Base-by-base conservation (phyloP, 2,113 vertebrate species). In the Mungos mungo region DNA sequence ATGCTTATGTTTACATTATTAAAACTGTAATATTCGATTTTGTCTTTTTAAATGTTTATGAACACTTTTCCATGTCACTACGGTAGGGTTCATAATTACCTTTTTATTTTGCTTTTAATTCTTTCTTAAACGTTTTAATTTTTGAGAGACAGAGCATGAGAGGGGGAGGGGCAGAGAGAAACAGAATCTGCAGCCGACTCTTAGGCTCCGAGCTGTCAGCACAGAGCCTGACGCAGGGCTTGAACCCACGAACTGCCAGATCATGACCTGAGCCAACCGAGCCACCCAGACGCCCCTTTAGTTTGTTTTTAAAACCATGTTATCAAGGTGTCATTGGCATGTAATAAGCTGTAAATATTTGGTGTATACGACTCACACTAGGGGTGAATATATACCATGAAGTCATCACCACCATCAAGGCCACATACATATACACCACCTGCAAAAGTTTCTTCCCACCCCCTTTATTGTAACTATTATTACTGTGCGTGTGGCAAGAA, bases 331-430 rank as follows among this genome's bases (percentile, higher is more conserved):
- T 35, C 14, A 80, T 21, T 45, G 29, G 60, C 19, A 31, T 3
- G 7, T 41, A 69, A 87, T 54, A 38, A 71, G 41, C 65, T 81
- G n/a, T 33, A 82, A 71, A 18, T 45, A 54, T 18, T 45, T 16
- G 18, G 33, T 7, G 1, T 47, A 31, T 16, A 57, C 15, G 19
- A 69, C 29, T n/a, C 1, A 0, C n/a, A 68, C 0, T n/a, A 15
- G 15, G 11, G 63, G 21, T 38, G 47, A 54, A 38, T 33, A 93
- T 7, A 54, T 14, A 54, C n/a, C 9, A 5, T 38, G 27, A 86
- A 66, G 54, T n/a, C 57, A 33, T 19, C 18, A 50, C n/a, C 45
- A 76, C 33, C n/a, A 16, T 85, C 69, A 52, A 66, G 71, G 45
- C 19, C 57, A 38, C 3, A 31, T 27, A 84, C 4, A 8, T 31